Conservation (phyloP, 2,888 invertebrate species). For the Mantis religiosa region DNA sequence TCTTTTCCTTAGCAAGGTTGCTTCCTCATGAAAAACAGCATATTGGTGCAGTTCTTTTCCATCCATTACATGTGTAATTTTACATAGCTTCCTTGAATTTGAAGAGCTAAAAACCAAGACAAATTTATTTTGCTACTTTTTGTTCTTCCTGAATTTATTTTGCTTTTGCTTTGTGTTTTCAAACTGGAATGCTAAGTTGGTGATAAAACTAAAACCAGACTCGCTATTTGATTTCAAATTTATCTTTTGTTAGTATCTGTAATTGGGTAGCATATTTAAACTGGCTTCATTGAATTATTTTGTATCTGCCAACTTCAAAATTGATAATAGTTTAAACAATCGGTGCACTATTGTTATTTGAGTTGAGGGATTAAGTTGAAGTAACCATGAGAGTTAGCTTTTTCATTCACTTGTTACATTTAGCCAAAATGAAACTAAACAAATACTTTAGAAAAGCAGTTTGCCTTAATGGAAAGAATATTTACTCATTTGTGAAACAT, state of each 20-base stretch:
- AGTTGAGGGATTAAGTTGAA: not conserved
- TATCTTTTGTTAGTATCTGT: too few species aligned
- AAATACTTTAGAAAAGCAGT: not conserved
- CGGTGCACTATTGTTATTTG: not conserved
- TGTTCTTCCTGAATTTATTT: too few species aligned
- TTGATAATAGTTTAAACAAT: not conserved
- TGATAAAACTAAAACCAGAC: too few species aligned
- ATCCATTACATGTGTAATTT: not conserved
- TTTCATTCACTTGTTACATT: not conserved
- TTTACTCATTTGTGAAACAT: not conserved
- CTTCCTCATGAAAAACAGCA: not conserved
- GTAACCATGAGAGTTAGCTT: not conserved
- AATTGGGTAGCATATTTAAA: too few species aligned
- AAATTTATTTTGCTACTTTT: not conserved
- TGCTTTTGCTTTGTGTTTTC: too few species aligned
- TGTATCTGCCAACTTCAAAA: not conserved
- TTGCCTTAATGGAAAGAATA: slow-evolving; percentile 1
- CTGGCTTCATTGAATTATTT: too few species aligned
- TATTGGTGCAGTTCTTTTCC: not conserved
- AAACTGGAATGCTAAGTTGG: too few species aligned
- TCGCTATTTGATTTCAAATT: too few species aligned
- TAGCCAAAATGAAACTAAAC: not conserved
- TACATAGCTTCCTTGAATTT: not conserved
- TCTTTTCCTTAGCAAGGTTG: not conserved
- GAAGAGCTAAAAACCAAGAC: not conserved